Evolutionary conservation across 1,140 invertebrate species (phyloP).

Genomic region (Drosophila obscura): DNA sequence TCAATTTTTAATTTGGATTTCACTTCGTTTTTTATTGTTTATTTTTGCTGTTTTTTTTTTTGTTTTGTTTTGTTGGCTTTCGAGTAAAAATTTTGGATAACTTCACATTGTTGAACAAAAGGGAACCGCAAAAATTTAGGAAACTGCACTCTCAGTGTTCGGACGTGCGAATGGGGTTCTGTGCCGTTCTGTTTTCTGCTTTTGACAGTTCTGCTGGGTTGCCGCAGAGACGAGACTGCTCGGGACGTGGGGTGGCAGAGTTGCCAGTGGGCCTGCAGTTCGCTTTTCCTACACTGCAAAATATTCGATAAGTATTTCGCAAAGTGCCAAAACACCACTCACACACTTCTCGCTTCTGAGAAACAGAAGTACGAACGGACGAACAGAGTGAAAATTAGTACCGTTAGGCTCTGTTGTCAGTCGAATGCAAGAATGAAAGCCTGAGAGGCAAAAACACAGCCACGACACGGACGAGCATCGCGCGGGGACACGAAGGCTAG

Average conservation of each 20-base stretch:
- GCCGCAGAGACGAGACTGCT: background rate
- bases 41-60: background rate
- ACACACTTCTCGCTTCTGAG: background rate
- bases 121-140: slow-evolving; percentile 5
- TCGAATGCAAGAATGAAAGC: slow-evolving; percentile 76
- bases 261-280: slow-evolving; percentile 1
- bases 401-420: slow-evolving; percentile 47
- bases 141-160: slow-evolving; percentile 29
- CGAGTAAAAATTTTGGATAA: slow-evolving; percentile 30
- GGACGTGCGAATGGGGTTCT: slow-evolving; percentile 12
- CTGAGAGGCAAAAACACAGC: slow-evolving; percentile 39
- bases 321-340: slow-evolving; percentile 8
- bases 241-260: too few species aligned
- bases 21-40: slow-evolving; percentile 12
- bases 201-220: slow-evolving; percentile 16
- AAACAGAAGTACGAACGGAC: slow-evolving; percentile 14
- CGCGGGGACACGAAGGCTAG: slow-evolving; percentile 14
- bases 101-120: slow-evolving; percentile 25
- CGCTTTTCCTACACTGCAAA: slow-evolving; percentile 20
- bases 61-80: background rate
- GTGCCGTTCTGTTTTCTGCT: slow-evolving; percentile 10
- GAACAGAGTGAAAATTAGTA: slow-evolving; percentile 40
- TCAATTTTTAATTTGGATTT: slow-evolving; percentile 12
- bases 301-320: slow-evolving; percentile 36
- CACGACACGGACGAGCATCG: slow-evolving; percentile 1